phyloP scores from a whole-genome alignment of 1,140 invertebrate species.

The Oedothorax gibbosus region DNA sequence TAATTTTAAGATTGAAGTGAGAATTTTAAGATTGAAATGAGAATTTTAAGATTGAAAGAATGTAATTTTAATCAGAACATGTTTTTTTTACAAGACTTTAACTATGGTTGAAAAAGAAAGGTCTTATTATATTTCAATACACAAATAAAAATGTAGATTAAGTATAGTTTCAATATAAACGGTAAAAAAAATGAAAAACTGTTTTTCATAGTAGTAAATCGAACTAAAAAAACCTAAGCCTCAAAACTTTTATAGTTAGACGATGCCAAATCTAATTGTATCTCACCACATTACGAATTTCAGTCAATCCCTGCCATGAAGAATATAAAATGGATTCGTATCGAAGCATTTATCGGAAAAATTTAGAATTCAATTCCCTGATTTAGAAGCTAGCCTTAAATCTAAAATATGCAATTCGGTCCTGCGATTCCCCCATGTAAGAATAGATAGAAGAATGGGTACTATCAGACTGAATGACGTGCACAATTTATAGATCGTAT shows the following conservation, averaged over 20 bases:
- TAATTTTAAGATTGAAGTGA: no score
- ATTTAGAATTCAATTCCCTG: conserved; percentile 39
- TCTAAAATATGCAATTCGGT: conserved; percentile 30
- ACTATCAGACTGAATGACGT: conserved; percentile 21
- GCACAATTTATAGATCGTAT: conserved; percentile 52
- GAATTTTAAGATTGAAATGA: no score
- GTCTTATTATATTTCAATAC: no score
- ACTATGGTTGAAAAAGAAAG: no score
- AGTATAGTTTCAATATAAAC: no score
- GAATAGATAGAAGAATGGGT: not conserved
- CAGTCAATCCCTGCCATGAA: not conserved
- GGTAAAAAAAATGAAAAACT: no score
- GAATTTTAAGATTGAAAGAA: no score
- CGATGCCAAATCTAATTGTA: not conserved
- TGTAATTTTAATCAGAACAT: no score
- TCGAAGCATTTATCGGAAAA: conserved; percentile 31
- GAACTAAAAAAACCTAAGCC: no score
- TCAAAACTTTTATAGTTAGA: not conserved
- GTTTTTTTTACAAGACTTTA: no score
- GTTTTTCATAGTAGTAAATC: no score
- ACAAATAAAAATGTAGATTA: no score
- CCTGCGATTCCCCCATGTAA: not conserved
- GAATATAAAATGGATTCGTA: not conserved
- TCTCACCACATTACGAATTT: not conserved
- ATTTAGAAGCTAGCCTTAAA: conserved; percentile 21